These are phyloP conservation scores for Drosophila acutilabella DNA, from an alignment of 2,888 invertebrate genomes.

Conservation along the genomic window DNA sequence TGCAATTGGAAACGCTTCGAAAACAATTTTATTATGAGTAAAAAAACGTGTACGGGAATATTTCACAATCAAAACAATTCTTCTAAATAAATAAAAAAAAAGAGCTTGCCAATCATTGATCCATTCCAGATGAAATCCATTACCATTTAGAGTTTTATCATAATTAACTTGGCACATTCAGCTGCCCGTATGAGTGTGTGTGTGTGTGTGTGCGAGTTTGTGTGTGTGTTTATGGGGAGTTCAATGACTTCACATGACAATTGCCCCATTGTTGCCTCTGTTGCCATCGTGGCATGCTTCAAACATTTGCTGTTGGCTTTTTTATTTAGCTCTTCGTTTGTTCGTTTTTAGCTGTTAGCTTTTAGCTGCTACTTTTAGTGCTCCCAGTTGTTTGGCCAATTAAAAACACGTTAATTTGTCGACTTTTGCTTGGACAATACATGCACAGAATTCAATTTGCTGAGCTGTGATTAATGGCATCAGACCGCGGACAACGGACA, in stretches of 20 bases:
- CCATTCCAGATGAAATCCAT: not conserved
- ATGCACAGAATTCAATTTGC: constrained; percentile 71
- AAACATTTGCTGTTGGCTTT: constrained; percentile 35
- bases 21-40: constrained; percentile 14
- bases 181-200: not conserved
- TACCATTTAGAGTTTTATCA: constrained; percentile 41
- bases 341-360: constrained; percentile 20
- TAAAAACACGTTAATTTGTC: constrained; percentile 77
- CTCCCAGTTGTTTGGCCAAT: constrained; percentile 56
- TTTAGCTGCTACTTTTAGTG: constrained; percentile 57
- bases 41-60: constrained; percentile 7
- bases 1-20: constrained; percentile 31
- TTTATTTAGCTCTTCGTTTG: constrained; percentile 35
- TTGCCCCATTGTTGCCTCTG: constrained; percentile 55
- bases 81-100: not conserved
- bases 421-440: constrained; percentile 55
- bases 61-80: constrained; percentile 17
- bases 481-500: constrained; percentile 10
- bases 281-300: constrained; percentile 39
- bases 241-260: constrained; percentile 66
- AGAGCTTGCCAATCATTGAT: constrained; percentile 21
- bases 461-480: constrained; percentile 64
- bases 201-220: not conserved
- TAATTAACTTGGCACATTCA: constrained; percentile 58
- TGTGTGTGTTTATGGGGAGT: constrained; percentile 39